Conservation (phyloP, 2,797 vertebrate genomes). For the Phalanger gymnotis region DNA sequence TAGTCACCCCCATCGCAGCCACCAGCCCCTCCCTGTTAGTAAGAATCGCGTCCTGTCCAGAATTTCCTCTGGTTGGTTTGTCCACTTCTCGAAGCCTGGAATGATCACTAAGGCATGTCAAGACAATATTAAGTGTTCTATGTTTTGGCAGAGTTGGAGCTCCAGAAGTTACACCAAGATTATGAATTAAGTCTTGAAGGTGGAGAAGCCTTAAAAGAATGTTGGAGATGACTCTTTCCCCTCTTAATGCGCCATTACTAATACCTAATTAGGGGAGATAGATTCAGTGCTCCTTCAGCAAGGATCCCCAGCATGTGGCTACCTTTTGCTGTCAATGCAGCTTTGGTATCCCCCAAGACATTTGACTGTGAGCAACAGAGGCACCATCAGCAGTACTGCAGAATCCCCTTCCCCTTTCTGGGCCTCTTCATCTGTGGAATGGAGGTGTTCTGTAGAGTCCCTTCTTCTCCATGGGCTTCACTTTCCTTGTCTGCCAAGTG, state of each 20-base stretch:
- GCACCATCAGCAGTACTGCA: not conserved
- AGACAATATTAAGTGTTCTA: not conserved
- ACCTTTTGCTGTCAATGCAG: not conserved
- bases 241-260: not conserved
- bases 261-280: not conserved
- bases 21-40: not conserved
- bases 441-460: not conserved
- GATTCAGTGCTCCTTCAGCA: not conserved
- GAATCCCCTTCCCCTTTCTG: not conserved
- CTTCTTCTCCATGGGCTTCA: not conserved
- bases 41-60: not conserved
- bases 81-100: not conserved
- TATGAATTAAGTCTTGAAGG: not conserved
- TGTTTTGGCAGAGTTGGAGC: not conserved
- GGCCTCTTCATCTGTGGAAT: not conserved
- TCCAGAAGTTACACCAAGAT: not conserved
- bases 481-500: not conserved
- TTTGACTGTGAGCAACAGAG: not conserved
- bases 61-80: not conserved
- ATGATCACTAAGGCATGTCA: not conserved
- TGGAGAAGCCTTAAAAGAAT: not conserved
- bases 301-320: not conserved
- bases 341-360: not conserved
- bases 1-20: not conserved
- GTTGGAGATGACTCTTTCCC: not conserved